Conservation (phyloP, 2,797 vertebrate genomes). For the Tokudaia muenninki region DNA sequence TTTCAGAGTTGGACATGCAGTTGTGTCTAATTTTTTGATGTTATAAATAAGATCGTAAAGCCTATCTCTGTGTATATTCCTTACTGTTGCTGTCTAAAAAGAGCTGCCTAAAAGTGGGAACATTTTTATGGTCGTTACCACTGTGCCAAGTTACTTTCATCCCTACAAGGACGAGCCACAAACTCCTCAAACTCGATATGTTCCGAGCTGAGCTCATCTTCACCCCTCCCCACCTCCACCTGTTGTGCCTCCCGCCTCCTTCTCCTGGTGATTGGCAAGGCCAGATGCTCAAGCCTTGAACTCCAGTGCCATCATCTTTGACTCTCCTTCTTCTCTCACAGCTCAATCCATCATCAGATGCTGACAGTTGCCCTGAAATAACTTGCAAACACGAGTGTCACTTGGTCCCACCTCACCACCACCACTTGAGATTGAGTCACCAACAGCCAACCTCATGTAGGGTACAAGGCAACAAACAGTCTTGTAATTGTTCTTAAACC, state of each 20-base stretch:
- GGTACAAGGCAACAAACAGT: neutral
- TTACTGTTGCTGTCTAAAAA: constrained; percentile 74
- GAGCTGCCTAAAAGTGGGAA: constrained; percentile 72
- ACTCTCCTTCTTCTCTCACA: constrained; percentile 19
- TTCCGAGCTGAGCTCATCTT: constrained; percentile 71
- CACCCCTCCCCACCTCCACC: constrained; percentile 75
- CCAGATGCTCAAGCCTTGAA: constrained; percentile 68
- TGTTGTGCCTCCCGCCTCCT: constrained; percentile 70
- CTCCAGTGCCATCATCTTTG: constrained; percentile 21
- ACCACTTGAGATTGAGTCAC: neutral
- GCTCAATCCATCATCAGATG: constrained; percentile 57
- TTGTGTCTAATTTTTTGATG: constrained; percentile 73
- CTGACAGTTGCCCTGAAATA: constrained; percentile 70
- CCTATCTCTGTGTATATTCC: constrained; percentile 41
- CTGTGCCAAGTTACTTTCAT: constrained; percentile 75
- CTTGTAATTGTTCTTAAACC: neutral
- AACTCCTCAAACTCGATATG: constrained; percentile 69
- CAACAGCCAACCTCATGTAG: neutral
- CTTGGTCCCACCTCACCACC: neutral
- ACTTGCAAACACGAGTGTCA: constrained; percentile 42
- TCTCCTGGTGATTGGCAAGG: constrained; percentile 63
- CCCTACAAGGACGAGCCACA: constrained; percentile 65
- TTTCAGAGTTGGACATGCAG: constrained; percentile 68
- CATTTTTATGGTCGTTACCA: constrained; percentile 72
- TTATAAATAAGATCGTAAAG: constrained; percentile 76